Conservation (phyloP, 1,140 invertebrate genomes). For the Apocrypta bakeri region DNA sequence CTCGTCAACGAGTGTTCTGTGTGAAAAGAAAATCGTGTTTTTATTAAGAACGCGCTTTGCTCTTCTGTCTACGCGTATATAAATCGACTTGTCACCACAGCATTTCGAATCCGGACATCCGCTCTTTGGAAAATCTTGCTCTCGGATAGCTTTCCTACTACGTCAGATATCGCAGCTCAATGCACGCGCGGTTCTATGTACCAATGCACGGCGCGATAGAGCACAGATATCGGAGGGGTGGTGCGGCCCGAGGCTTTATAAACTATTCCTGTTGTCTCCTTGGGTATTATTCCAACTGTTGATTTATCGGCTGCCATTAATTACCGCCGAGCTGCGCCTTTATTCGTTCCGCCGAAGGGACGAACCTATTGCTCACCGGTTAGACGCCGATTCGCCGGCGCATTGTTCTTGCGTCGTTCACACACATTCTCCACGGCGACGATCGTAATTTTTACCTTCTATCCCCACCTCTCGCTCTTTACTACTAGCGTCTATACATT, state of each 20-base stretch:
- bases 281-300: conserved; percentile 71
- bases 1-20: too few species aligned
- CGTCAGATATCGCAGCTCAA: neutral
- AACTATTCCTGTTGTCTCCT: conserved; percentile 75
- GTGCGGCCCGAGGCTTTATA: conserved; percentile 67
- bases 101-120: too few species aligned
- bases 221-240: conserved; percentile 13
- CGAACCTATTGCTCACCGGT: conserved; percentile 74
- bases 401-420: conserved; percentile 74
- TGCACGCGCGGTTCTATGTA: neutral
- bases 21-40: too few species aligned
- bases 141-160: neutral
- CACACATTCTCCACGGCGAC: conserved; percentile 63
- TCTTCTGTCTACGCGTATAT: too few species aligned
- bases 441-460: conserved; percentile 64
- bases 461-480: conserved; percentile 33
- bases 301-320: conserved; percentile 73
- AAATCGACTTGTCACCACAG: too few species aligned
- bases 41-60: too few species aligned
- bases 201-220: conserved; percentile 12
- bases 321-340: conserved; percentile 69
- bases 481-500: conserved; percentile 58
- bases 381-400: conserved; percentile 71
- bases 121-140: conserved; percentile 48
- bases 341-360: conserved; percentile 71